These are phyloP conservation scores for Terebella lapidaria DNA, from an alignment of 2,888 invertebrate genomes.

Conservation along the genomic window DNA sequence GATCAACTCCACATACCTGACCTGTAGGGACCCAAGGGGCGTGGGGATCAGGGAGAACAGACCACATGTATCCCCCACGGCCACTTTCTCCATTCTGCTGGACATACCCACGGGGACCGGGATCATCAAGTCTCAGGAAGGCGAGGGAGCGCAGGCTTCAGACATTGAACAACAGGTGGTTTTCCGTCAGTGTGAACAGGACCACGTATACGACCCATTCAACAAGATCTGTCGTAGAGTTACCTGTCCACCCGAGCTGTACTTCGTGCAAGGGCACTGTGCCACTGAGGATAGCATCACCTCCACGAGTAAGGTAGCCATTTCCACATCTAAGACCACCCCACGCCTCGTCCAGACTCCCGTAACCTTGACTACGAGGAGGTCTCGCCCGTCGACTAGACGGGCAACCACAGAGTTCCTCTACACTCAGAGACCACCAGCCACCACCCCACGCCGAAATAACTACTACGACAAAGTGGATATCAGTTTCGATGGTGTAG, in stretches of 20 bases:
- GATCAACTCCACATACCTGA: slow-evolving; percentile 5
- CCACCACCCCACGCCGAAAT: not conserved
- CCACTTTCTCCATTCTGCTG: not conserved
- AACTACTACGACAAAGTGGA: too few relatives aligned
- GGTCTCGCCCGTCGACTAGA: not conserved
- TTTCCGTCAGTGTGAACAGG: not conserved
- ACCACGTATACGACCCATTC: slow-evolving; percentile 26
- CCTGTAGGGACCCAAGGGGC: slow-evolving; percentile 8
- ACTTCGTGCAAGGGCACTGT: slow-evolving; percentile 31
- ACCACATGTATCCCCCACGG: not conserved
- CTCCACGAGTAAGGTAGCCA: not conserved
- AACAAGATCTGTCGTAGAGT: slow-evolving; percentile 15
- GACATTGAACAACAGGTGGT: not conserved
- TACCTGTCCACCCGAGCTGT: slow-evolving; percentile 8
- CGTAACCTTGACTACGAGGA: not conserved
- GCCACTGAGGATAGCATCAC: not conserved
- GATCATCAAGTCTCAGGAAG: not conserved
- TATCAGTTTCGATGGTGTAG: not conserved
- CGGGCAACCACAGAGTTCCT: not conserved
- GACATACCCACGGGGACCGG: not conserved
- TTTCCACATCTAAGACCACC: not conserved
- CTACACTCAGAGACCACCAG: not conserved
- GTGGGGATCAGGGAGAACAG: not conserved
- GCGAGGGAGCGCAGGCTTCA: not conserved
- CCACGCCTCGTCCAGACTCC: not conserved